These are phyloP conservation scores for Drosophila mayaguana DNA, from an alignment of 2,888 invertebrate genomes.

Conservation along the genomic window DNA sequence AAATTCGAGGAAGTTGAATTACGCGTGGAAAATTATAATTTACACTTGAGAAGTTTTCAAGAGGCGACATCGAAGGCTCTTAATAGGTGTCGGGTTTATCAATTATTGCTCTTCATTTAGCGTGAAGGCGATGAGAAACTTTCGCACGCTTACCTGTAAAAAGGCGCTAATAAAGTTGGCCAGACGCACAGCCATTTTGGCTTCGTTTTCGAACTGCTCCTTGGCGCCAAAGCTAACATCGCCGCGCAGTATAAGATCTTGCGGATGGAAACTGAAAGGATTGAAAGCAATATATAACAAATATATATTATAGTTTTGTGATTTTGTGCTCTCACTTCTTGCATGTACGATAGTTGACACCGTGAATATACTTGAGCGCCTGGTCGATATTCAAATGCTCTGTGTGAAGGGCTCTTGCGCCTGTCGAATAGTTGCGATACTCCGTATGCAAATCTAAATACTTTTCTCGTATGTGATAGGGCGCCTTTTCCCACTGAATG, in stretches of 20 bases:
- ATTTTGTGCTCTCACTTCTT: conserved; percentile 81
- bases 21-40: conserved; percentile 84
- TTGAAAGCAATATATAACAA: neutral
- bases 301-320: neutral
- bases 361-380: conserved; percentile 90
- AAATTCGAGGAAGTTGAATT: conserved; percentile 84
- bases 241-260: conserved; percentile 92
- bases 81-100: conserved; percentile 80
- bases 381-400: conserved; percentile 91
- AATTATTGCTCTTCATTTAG: conserved; percentile 80
- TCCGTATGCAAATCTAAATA: conserved; percentile 91
- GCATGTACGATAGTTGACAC: conserved; percentile 87
- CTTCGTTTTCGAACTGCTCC: conserved; percentile 96
- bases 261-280: conserved; percentile 88
- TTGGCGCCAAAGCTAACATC: conserved; percentile 95
- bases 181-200: conserved; percentile 97
- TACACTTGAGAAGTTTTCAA: conserved; percentile 83
- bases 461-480: conserved; percentile 89
- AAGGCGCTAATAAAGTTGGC: conserved; percentile 98
- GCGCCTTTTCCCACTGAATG: conserved; percentile 92
- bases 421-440: conserved; percentile 90
- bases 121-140: conserved; percentile 73
- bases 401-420: conserved; percentile 88
- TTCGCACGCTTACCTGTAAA: conserved; percentile 88
- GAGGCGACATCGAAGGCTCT: conserved; percentile 76